Evolutionary conservation across 2,888 invertebrate genomes (phyloP), one percentile per base, ranked within the genome.

Genomic region (Plutella xylostella): DNA sequence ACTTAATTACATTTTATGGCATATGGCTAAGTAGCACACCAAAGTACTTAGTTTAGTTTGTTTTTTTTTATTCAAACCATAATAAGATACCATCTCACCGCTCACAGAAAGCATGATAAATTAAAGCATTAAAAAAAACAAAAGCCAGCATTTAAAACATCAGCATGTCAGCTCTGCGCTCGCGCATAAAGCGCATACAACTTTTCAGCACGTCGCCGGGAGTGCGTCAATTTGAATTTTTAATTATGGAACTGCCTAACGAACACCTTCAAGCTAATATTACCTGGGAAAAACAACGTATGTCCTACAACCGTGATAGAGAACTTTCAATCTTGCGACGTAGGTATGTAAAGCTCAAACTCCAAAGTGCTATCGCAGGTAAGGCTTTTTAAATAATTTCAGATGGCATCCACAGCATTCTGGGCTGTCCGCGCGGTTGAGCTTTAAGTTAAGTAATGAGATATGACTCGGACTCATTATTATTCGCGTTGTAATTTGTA

Each of bases 381-480:
- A 61, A 57, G 54, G 49, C 58, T 60, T 60, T 59, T 61, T 51
- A 56, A 58, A 53, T 54, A 53, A 53, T 51, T 50, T 57, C 55
- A 63, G 59, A 59, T 61, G 63, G 60, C 63, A 64, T 64, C 55
- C 65, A 65, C 65, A 68, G 65, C 68, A 65, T 56, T 63, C 57
- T 63, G 61, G 60, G 62, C 72, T 73, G 75, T 75, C 75, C 64
- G 58, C 69, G 66, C 55, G 61, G 66, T 70, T 69, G 66, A 66
- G 72, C 69, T 68, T 71, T 65, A 72, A 74, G 68, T 72, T 74
- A 69, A 75, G 72, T 77, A 74, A 76, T 74, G 72, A 79, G 73
- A 73, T 78, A 76, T 73, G 78, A 76, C 75, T 77, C 70, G 63
- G 65, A 63, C 69, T 75, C 70, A 73, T 78, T 77, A 72, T 71